A percentile compares a stretch with the other conserved stretches of the same genome.
phyloP scores from a whole-genome alignment of 2,888 invertebrate genomes.

The Neocrepidodera transversa region DNA sequence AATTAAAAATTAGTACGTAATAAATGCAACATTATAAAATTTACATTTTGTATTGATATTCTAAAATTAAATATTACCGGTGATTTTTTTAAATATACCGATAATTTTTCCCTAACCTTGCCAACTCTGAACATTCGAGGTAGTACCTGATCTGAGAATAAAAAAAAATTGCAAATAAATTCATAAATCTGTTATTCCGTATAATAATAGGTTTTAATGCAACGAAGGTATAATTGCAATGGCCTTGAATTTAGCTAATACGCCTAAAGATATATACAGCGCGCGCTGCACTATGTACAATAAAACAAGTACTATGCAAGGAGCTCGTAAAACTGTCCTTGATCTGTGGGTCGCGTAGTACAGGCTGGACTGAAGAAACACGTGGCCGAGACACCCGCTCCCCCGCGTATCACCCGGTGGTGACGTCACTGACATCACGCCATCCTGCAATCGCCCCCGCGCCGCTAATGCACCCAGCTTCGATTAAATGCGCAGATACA shows the following conservation, averaged over 20 bases:
- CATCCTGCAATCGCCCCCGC: slow-evolving; percentile 54
- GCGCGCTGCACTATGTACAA: slow-evolving; percentile 53
- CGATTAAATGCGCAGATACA: slow-evolving; percentile 59
- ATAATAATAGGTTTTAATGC: slow-evolving; percentile 48
- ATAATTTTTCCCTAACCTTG: slow-evolving; percentile 25
- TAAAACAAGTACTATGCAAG: slow-evolving; percentile 59
- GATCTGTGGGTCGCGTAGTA: slow-evolving; percentile 63
- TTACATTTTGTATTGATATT: too few relatives aligned
- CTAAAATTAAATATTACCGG: background rate
- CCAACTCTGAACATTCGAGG: slow-evolving; percentile 15
- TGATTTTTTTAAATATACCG: background rate
- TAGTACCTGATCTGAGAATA: slow-evolving; percentile 28
- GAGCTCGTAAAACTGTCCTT: slow-evolving; percentile 63
- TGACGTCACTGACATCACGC: slow-evolving; percentile 60
- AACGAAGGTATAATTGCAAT: slow-evolving; percentile 56
- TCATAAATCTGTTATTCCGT: slow-evolving; percentile 47
- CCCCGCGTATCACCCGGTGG: slow-evolving; percentile 37
- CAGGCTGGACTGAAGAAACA: slow-evolving; percentile 55
- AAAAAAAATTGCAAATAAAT: slow-evolving; percentile 37
- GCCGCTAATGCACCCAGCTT: slow-evolving; percentile 53
- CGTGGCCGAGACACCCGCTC: slow-evolving; percentile 53
- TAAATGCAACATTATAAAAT: too few relatives aligned
- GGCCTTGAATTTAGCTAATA: slow-evolving; percentile 55
- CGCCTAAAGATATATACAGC: slow-evolving; percentile 49
- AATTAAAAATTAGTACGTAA: too few relatives aligned